Base-by-base conservation (phyloP, 2,113 vertebrate species). In the Aplodontia rufa region DNA sequence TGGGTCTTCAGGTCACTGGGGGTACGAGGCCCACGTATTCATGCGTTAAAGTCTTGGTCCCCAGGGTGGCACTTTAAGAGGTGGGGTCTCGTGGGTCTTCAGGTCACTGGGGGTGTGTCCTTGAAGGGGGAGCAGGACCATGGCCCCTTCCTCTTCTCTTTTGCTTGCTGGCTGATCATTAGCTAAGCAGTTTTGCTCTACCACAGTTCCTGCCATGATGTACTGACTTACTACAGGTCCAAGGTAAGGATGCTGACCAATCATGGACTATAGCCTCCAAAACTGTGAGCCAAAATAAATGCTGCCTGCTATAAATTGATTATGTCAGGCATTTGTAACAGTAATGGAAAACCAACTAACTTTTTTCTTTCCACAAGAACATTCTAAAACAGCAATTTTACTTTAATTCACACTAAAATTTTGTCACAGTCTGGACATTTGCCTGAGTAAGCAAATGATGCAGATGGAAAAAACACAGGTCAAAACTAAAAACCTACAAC, bases 361-460 rank as follows among this genome's bases (percentile, higher is more conserved):
- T 55, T 20, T 30, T 68, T 91, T 26, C 74, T 96, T 96, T 83
- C n/a, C 72, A 92, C 40, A 80, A 51, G 35, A 92, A 81, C 28
- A 82, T 19, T 91, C 16, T 71, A 26, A 69, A 49, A 19, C 68
- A n/a, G 45, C 84, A n/a, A 75, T 51, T 97, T 78, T 93, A 53
- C 24, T 95, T 96, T 69, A 92, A 88, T 47, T 78, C 40, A 47
- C 35, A 83, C 42, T 92, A 58, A 90, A 87, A 83, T 71, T 51
- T 12, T 80, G 30, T 75, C 58, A n/a, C 28, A 55, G 47, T 68
- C 74, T 76, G 42, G n/a, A 75, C 35, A 58, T 69, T 55, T 86
- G 74, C 19, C 53, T 64, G 22, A 37, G 35, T 42, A 82, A 60
- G 58, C 24, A 91, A 88, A 93, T 35, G 26, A 88, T 49, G n/a